phyloP scores from a whole-genome alignment of 1,140 invertebrate species.

The Rhyacophila brunnea region DNA sequence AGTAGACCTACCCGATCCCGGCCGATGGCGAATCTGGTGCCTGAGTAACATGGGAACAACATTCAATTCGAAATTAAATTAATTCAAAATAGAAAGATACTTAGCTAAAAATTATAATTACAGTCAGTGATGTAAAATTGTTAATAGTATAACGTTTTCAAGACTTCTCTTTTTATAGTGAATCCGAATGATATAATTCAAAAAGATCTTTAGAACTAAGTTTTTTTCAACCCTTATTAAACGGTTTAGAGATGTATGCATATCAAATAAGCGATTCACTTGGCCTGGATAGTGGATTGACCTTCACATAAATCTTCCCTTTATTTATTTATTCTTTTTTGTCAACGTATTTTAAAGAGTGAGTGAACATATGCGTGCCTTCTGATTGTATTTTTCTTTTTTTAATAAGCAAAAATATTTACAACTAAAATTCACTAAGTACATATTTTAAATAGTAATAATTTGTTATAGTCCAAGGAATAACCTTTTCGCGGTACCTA shows the following conservation, averaged over 20 bases:
- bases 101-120: too few species aligned
- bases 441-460: too few species aligned
- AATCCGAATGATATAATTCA: constrained; percentile 29
- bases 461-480: background rate
- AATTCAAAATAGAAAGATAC: background rate
- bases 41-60: constrained; percentile 11
- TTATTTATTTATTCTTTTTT: constrained; percentile 26
- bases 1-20: too few species aligned
- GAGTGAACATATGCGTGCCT: constrained; percentile 34
- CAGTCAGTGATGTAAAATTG: constrained; percentile 12
- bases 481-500: background rate
- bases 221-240: constrained; percentile 32
- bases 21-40: background rate
- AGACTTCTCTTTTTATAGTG: constrained; percentile 33
- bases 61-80: background rate
- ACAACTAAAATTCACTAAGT: background rate
- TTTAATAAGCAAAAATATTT: constrained; percentile 11
- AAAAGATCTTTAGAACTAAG: constrained; percentile 30
- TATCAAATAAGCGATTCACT: constrained; percentile 35
- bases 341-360: constrained; percentile 26
- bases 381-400: constrained; percentile 30
- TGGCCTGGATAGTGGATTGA: constrained; percentile 30
- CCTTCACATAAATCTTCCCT: constrained; percentile 19
- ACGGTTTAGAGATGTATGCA: constrained; percentile 30
- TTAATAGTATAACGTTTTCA: constrained; percentile 22